Base-by-base conservation (phyloP, 2,888 invertebrate species). In the Temnothorax ravouxi region DNA sequence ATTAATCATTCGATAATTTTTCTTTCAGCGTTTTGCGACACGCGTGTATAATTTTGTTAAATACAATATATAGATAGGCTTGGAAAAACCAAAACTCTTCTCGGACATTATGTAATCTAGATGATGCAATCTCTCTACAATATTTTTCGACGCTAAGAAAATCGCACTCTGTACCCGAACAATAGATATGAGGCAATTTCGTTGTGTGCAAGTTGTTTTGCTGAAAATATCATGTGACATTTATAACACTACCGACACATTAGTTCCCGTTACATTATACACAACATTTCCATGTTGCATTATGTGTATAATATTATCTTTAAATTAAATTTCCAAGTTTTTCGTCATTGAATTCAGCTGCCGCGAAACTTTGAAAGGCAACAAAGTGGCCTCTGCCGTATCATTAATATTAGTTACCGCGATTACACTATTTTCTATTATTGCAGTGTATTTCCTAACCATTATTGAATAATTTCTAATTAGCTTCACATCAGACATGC, bases 401-500 rank as follows among this genome's bases (percentile, higher is more conserved):
- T 2, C 9, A 15, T 69, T 52, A 21, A 41, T 41, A 13, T 3
- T 3, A 6, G 8, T 56, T 34, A 6, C 34, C 18, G 41, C 61
- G 9, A 54, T 56, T 13, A 25, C 41, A 11, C 11, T 59, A 13
- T 41, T 8, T 61, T 13, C n/a, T 29, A 47, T 44, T 34, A 61
- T 11, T 18, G 13, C n/a, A 38, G 11, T 47, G 11, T 47, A 29
- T 34, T 41, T 77, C 52, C 18, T 47, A 34, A 34, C 18, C 1
- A 34, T 29, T 79, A 76, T 66, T 15, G 5, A 13, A 41, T 76
- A 67, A 76, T 67, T 56, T 34, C 34, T 56, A 72, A 71, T 72
- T 38, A 34, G 15, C 21, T 34, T 59, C n/a, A 52, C 9, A 4
- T 76, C n/a, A 21, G 47, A 8, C 15, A n/a, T 29, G 71, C 15